These are phyloP conservation scores for Oophaga pumilio DNA, from an alignment of 2,113 vertebrate genomes.

Conservation along the genomic window DNA sequence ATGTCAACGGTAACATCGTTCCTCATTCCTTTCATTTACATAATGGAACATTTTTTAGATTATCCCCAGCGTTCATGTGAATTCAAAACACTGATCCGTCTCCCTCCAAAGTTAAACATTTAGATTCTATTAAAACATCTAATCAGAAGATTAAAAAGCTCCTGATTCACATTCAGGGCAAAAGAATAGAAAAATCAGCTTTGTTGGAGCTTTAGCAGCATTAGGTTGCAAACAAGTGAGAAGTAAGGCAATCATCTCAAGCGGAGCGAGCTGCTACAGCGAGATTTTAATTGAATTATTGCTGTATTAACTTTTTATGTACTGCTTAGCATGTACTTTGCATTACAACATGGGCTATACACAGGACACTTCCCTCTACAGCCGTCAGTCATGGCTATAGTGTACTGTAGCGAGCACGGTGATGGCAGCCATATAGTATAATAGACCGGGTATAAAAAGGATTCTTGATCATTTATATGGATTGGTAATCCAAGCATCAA, in stretches of 20 bases:
- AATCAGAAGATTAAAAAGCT: conserved; percentile 75
- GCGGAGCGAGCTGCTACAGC: conserved; percentile 1
- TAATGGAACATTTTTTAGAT: conserved; percentile 59
- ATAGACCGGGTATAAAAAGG: not conserved
- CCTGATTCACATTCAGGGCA: conserved; percentile 67
- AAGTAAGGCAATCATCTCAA: conserved; percentile 50
- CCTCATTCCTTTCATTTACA: conserved; percentile 2
- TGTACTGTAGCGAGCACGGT: not conserved
- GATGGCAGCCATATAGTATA: not conserved
- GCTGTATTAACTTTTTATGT: conserved; percentile 40
- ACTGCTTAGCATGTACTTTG: conserved; percentile 10
- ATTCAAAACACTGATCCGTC: conserved; percentile 68
- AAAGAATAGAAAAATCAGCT: conserved; percentile 65
- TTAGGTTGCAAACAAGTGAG: conserved; percentile 56
- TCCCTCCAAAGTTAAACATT: conserved; percentile 70
- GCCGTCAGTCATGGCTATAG: not conserved
- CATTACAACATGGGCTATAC: not conserved
- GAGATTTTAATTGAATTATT: conserved; percentile 55
- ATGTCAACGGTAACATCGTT: conserved; percentile 46
- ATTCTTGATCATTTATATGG: not conserved
- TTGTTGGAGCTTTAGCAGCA: conserved; percentile 58
- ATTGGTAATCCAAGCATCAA: not conserved
- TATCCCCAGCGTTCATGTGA: conserved; percentile 58
- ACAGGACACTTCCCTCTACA: not conserved
- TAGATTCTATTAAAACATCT: conserved; percentile 72